A percentile compares a stretch with the other conserved stretches of the same genome.
Evolutionary conservation across 1,140 invertebrate genomes (phyloP).

Genomic region (Calliphora vicina): DNA sequence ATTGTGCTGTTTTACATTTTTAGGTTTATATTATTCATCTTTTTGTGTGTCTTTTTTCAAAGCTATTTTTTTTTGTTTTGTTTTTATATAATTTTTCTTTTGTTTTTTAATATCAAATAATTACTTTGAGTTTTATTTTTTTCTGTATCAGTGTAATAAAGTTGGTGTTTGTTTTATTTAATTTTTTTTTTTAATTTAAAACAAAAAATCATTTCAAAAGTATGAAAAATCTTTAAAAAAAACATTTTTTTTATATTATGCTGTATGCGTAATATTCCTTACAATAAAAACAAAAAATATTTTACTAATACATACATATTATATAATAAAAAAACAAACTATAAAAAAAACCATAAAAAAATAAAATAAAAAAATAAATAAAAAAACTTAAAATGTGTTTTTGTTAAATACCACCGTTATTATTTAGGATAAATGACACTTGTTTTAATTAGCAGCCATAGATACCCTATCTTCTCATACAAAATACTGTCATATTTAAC

Average conservation of each 20-base stretch:
- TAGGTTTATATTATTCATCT: not conserved
- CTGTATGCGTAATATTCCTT: constrained; percentile 44
- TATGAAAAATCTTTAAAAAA: constrained; percentile 15
- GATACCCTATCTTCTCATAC: too few relatives aligned
- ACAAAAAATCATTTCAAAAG: constrained; percentile 22
- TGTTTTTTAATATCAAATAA: not conserved
- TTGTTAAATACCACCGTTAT: not conserved
- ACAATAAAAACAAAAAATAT: constrained; percentile 45
- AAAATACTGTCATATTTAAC: too few relatives aligned
- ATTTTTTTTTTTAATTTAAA: constrained; percentile 39
- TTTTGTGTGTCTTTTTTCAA: not conserved
- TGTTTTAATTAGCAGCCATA: too few relatives aligned
- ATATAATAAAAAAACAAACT: constrained; percentile 48
- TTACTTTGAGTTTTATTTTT: constrained; percentile 27
- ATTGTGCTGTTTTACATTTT: not conserved
- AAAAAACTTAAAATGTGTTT: not conserved
- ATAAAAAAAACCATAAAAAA: constrained; percentile 47
- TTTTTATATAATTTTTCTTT: not conserved
- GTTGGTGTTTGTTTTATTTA: constrained; percentile 40
- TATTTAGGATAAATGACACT: too few relatives aligned
- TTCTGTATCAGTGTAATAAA: constrained; percentile 35
- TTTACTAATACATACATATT: constrained; percentile 52
- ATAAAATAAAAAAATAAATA: constrained; percentile 40
- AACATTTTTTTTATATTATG: constrained; percentile 42
- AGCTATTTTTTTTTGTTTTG: not conserved